Percentiles rank a stretch among this genome's conserved stretches.
These are phyloP conservation scores for Prietella phreatophila DNA, from an alignment of 2,113 vertebrate genomes.

Conservation along the genomic window DNA sequence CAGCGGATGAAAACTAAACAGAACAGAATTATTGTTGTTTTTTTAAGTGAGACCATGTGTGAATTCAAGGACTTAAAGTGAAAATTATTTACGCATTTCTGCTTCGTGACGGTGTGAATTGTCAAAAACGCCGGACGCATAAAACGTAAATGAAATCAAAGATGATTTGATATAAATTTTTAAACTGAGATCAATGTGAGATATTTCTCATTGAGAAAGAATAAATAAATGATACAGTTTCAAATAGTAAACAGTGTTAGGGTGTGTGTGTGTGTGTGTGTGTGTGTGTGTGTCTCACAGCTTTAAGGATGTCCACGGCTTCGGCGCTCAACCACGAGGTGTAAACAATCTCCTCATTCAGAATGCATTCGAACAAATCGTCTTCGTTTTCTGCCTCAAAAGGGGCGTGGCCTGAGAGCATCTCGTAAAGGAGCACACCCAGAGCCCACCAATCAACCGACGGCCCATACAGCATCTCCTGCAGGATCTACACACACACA, in stretches of 20 bases:
- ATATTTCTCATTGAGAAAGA: not conserved
- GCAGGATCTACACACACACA: conserved; percentile 82
- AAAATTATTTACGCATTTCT: not conserved
- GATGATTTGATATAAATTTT: not conserved
- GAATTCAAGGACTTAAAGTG: not conserved
- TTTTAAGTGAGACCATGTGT: not conserved
- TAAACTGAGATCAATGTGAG: not conserved
- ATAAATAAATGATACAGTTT: not conserved
- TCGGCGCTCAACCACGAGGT: conserved; percentile 87
- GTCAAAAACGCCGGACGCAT: not conserved
- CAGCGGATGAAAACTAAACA: too few relatives aligned
- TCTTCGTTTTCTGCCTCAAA: conserved; percentile 97
- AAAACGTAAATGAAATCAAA: not conserved
- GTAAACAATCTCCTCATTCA: conserved; percentile 90
- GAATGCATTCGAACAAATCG: conserved; percentile 94
- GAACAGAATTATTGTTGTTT: too few relatives aligned
- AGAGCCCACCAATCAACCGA: conserved; percentile 99
- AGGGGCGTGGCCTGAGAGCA: conserved; percentile 93
- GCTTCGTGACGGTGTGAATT: not conserved
- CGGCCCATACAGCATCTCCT: conserved; percentile 94
- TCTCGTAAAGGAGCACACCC: conserved; percentile 93
- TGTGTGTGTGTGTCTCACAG: conserved; percentile 76
- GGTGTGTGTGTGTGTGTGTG: not conserved
- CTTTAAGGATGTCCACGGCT: conserved; percentile 88
- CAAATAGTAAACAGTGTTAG: not conserved